Evolutionary conservation across 2,888 invertebrate genomes (phyloP).

Genomic region (Limnephilus marmoratus): DNA sequence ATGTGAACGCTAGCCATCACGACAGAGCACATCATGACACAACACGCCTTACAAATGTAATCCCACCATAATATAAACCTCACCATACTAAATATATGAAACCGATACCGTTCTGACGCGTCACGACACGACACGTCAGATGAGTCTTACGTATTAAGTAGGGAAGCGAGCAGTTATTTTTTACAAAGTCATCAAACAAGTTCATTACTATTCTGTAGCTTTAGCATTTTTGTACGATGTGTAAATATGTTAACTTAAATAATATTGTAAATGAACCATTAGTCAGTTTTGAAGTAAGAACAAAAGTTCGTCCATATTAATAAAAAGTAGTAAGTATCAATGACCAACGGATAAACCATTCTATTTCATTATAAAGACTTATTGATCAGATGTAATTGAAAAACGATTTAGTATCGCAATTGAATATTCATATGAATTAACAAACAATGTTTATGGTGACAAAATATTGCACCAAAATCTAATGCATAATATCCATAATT

Average conservation of each 20-base stretch:
- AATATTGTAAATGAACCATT: not conserved
- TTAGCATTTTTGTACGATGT: not conserved
- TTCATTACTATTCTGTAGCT: not conserved
- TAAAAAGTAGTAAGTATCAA: not conserved
- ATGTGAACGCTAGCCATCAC: no score
- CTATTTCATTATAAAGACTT: not conserved
- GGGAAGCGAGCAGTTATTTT: no score
- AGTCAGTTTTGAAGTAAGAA: not conserved
- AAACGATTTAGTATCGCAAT: not conserved
- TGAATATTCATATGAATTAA: not conserved
- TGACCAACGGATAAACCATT: not conserved
- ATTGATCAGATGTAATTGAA: not conserved
- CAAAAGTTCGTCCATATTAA: not conserved
- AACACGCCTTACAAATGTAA: no score
- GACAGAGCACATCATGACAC: no score
- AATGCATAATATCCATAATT: not conserved
- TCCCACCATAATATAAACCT: no score
- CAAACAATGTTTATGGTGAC: not conserved
- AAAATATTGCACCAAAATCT: slow-evolving; percentile 4
- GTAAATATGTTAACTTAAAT: not conserved
- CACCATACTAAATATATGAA: no score
- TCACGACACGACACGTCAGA: no score
- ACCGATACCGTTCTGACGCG: no score
- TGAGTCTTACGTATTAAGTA: no score
- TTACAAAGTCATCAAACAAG: no score